These are phyloP conservation scores for Dryas iulia DNA, from an alignment of 1,140 invertebrate genomes.

Conservation along the genomic window DNA sequence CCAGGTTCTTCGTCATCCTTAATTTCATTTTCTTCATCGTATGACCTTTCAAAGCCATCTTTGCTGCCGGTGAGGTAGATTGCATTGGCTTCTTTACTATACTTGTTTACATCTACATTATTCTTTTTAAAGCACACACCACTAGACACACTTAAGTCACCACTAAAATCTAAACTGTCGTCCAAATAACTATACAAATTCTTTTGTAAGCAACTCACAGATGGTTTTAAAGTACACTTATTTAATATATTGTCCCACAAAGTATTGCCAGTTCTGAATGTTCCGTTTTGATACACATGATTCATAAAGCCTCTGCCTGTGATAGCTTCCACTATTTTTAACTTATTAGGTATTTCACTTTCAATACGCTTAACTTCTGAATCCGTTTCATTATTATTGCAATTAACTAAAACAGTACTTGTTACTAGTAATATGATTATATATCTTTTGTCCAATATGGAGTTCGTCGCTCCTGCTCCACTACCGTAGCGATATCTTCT, in stretches of 20 bases:
- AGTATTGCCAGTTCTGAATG: slow-evolving; percentile 82
- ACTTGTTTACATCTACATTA: slow-evolving; percentile 81
- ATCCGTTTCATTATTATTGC: slow-evolving; percentile 47
- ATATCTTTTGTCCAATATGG: slow-evolving; percentile 19
- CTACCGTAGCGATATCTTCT: slow-evolving; percentile 24
- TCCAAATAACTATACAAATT: slow-evolving; percentile 87
- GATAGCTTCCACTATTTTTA: slow-evolving; percentile 59
- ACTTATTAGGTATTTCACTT: slow-evolving; percentile 51
- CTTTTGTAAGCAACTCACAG: slow-evolving; percentile 87
- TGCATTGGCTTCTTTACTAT: slow-evolving; percentile 68
- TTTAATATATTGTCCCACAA: slow-evolving; percentile 86
- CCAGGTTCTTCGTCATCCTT: slow-evolving; percentile 67
- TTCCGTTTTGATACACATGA: slow-evolving; percentile 68
- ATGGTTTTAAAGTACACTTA: slow-evolving; percentile 84
- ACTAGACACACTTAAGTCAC: slow-evolving; percentile 86
- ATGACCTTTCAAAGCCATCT: slow-evolving; percentile 55
- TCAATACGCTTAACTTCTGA: slow-evolving; percentile 37
- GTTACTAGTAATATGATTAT: slow-evolving; percentile 44
- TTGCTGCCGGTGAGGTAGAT: slow-evolving; percentile 69
- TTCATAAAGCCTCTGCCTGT: slow-evolving; percentile 53
- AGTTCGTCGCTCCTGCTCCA: slow-evolving; percentile 17
- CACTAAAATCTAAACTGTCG: slow-evolving; percentile 81
- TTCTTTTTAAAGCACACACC: slow-evolving; percentile 86
- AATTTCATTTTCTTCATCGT: slow-evolving; percentile 64
- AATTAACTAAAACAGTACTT: slow-evolving; percentile 37